These are phyloP conservation scores for Agrotis exclamationis DNA, from an alignment of 2,888 invertebrate species.

Conservation along the genomic window DNA sequence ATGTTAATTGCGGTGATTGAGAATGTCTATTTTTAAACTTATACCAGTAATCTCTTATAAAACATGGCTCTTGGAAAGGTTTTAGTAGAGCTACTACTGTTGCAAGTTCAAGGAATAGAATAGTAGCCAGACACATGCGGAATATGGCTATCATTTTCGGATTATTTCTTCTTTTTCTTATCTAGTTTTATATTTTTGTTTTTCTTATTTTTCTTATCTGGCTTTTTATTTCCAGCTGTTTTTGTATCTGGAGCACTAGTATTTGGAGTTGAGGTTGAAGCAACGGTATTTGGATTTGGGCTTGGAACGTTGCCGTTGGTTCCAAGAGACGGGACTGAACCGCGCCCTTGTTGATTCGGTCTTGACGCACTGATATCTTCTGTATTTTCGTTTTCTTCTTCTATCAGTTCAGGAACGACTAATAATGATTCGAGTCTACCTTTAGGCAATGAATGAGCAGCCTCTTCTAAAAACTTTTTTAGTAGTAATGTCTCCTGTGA, in stretches of 20 bases:
- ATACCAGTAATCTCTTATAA: constrained; percentile 76
- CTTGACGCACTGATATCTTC: background rate
- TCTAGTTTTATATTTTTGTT: background rate
- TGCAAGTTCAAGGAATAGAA: constrained; percentile 73
- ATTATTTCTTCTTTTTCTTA: background rate
- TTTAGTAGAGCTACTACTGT: constrained; percentile 77
- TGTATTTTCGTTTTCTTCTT: background rate
- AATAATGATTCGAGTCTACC: constrained; percentile 21
- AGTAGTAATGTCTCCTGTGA: constrained; percentile 69
- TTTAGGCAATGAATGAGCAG: background rate
- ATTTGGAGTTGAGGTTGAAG: too few species aligned
- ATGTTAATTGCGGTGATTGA: constrained; percentile 64
- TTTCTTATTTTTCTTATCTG: background rate
- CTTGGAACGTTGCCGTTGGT: background rate
- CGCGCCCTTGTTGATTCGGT: background rate
- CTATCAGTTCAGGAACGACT: constrained; percentile 6
- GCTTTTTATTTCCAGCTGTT: background rate
- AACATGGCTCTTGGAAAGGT: constrained; percentile 76
- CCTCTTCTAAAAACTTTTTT: constrained; percentile 68
- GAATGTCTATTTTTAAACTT: constrained; percentile 63
- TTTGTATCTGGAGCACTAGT: too few species aligned
- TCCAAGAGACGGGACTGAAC: too few species aligned
- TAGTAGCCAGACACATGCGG: constrained; percentile 65
- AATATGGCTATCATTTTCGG: constrained; percentile 77
- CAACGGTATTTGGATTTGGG: background rate